Percentiles rank a stretch among this genome's conserved stretches.
phyloP scores from a whole-genome alignment of 2,113 vertebrate species.

The Mesoclemmys tuberculata region DNA sequence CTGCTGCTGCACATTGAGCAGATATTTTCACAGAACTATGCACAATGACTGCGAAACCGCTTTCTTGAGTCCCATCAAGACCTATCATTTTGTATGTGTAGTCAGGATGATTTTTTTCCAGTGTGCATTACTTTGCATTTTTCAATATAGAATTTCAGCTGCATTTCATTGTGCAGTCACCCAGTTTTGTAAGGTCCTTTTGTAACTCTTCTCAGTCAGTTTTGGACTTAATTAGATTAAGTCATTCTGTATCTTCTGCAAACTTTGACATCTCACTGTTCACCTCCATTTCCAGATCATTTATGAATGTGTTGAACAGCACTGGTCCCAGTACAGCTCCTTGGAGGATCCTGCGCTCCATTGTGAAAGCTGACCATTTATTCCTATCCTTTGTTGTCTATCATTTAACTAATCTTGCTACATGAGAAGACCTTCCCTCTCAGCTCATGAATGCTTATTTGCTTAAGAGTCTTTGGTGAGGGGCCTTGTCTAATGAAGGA shows the following conservation, averaged over 20 bases:
- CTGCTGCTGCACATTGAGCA: not conserved
- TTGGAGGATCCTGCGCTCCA: not conserved
- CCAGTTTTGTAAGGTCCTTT: not conserved
- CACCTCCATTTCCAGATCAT: not conserved
- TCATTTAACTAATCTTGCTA: not conserved
- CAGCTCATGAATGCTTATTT: not conserved
- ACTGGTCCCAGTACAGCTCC: not conserved
- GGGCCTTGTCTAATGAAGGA: conserved; percentile 33
- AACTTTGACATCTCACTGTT: not conserved
- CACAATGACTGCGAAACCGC: not conserved
- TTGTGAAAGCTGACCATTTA: not conserved
- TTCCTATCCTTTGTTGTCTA: not conserved
- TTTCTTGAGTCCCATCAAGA: not conserved
- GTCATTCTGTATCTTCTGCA: not conserved
- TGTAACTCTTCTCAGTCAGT: not conserved
- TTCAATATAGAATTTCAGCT: not conserved
- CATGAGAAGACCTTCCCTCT: not conserved
- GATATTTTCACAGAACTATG: not conserved
- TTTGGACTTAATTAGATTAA: not conserved
- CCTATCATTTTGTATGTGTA: not conserved
- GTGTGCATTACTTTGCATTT: not conserved
- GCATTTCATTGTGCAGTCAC: not conserved
- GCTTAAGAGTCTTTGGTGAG: not conserved
- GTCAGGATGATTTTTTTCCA: not conserved
- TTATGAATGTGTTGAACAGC: not conserved